phyloP scores from a whole-genome alignment of 2,113 vertebrate genomes.

The Lamprologus speciosus region DNA sequence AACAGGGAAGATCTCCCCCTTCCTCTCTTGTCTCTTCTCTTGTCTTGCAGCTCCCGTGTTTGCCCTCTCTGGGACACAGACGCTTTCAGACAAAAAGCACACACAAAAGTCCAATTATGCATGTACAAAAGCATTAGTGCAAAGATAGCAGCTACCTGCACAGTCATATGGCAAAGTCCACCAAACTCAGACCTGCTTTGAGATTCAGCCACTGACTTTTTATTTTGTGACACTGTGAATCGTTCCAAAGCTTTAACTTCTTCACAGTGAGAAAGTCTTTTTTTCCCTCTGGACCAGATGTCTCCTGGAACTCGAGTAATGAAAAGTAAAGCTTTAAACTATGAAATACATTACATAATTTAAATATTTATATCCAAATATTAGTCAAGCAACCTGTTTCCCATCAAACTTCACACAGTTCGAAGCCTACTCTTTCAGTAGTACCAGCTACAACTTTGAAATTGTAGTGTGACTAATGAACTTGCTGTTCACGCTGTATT shows the following conservation, averaged over 20 bases:
- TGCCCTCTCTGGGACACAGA: background rate
- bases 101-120: background rate
- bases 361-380: background rate
- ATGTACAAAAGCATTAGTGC: background rate
- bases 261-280: background rate
- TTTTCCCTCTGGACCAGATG: background rate
- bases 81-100: background rate
- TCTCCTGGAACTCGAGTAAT: background rate
- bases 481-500: background rate
- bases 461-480: conserved; percentile 12
- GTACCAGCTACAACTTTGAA: background rate
- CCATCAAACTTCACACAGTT: background rate
- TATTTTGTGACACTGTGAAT: background rate
- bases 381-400: background rate
- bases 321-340: background rate
- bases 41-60: background rate
- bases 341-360: background rate
- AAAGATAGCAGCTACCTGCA: background rate
- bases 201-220: background rate
- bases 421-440: background rate
- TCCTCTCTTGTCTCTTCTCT: background rate
- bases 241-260: background rate
- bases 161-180: background rate
- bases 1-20: conserved; percentile 32
- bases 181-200: background rate